phyloP scores from a whole-genome alignment of 2,113 vertebrate genomes.

The Orientallactaga bullata region DNA sequence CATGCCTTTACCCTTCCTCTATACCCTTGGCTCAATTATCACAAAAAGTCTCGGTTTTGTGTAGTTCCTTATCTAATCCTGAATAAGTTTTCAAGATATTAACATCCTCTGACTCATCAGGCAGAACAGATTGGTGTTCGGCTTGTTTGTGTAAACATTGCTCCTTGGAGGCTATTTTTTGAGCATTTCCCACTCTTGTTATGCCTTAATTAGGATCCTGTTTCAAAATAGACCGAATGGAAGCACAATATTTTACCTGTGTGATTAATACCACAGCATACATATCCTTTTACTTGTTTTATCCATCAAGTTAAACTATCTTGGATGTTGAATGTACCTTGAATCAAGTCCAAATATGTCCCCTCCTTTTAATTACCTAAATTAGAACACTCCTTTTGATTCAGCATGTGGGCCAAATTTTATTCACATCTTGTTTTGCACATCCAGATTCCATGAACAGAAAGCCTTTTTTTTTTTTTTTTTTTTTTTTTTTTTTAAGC shows the following conservation, averaged over 20 bases:
- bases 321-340: background rate
- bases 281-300: background rate
- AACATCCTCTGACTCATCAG: conserved; percentile 6
- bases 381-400: background rate
- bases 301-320: background rate
- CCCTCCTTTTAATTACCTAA: conserved; percentile 6
- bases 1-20: background rate
- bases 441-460: background rate
- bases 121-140: background rate
- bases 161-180: conserved; percentile 33
- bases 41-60: background rate
- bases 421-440: background rate
- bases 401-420: background rate
- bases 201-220: conserved; percentile 22
- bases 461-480: conserved; percentile 14
- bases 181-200: background rate
- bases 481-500: background rate
- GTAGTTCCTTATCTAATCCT: conserved; percentile 15
- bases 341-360: background rate
- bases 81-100: conserved; percentile 34
- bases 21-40: background rate
- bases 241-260: background rate
- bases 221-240: conserved; percentile 40
- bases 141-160: conserved; percentile 46
- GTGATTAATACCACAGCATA: background rate